phyloP scores from a whole-genome alignment of 1,140 invertebrate genomes.

The Epicauta chinensis region DNA sequence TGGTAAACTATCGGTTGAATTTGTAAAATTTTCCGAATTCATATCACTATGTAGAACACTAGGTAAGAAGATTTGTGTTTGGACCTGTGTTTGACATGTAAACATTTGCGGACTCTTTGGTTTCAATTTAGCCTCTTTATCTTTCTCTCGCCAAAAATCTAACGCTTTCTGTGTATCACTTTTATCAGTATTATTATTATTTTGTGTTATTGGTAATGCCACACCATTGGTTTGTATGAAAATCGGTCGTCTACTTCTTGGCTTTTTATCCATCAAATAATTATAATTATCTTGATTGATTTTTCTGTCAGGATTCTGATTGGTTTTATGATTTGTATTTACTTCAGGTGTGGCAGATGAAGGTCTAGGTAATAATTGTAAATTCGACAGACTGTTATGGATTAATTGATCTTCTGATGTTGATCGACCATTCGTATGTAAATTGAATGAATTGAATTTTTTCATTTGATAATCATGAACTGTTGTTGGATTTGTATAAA shows the following conservation, averaged over 20 bases:
- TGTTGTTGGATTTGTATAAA: slow-evolving; percentile 7
- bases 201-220: slow-evolving; percentile 8
- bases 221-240: slow-evolving; percentile 31
- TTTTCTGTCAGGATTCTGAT: slow-evolving; percentile 14
- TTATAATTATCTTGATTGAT: slow-evolving; percentile 44
- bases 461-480: slow-evolving; percentile 6
- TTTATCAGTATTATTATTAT: slow-evolving; percentile 11
- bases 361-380: slow-evolving; percentile 43
- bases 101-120: slow-evolving; percentile 36
- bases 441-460: slow-evolving; percentile 27
- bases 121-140: slow-evolving; percentile 13
- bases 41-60: slow-evolving; percentile 22
- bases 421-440: slow-evolving; percentile 40
- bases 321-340: slow-evolving; percentile 32
- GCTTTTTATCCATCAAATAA: slow-evolving; percentile 60
- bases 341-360: slow-evolving; percentile 51
- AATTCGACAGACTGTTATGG: slow-evolving; percentile 13
- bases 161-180: slow-evolving; percentile 41
- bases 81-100: slow-evolving; percentile 36
- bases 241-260: slow-evolving; percentile 58
- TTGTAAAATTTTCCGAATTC: slow-evolving; percentile 3
- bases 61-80: slow-evolving; percentile 36
- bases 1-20: neutral
- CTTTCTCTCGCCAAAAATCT: slow-evolving; percentile 49
- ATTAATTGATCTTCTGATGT: slow-evolving; percentile 52